Base-by-base conservation (phyloP, 2,113 vertebrate genomes). In the Passer domesticus region DNA sequence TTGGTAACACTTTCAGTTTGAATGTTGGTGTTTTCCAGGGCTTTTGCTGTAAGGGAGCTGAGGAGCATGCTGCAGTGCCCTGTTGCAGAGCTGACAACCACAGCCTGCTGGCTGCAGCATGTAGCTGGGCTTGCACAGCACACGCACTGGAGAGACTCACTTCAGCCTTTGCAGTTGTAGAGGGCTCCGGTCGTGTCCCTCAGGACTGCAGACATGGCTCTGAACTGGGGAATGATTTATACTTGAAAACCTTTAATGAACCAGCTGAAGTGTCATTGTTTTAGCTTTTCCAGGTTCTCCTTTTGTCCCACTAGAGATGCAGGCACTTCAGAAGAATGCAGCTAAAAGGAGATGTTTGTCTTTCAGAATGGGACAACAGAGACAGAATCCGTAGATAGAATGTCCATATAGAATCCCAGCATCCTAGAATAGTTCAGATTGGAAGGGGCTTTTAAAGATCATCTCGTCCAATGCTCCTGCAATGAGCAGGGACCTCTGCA, bases 51-150 rank as follows among this genome's bases (percentile, higher is more conserved):
- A 33, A 50, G 39, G 73, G 46, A 63, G 55, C 41, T 44, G 44
- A 59, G 47, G 28, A 19, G 43, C 2, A 2, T 4, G 25, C 64
- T 55, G 56, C 44, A n/a, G 10, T 35, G 59, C 31, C 14, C 41
- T 37, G 11, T 1, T 7, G 43, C 58, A 55, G 75, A 41, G 31
- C 27, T 46, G 6, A 12, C 18, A 53, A 25, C 49, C 53, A n/a
- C 70, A 46, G 50, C 39, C 33, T 1, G 18, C 30, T 64, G 53
- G 18, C 68, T 81, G 74, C 50, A 43, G 58, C 8, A 2, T 1
- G 0, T 16, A 28, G 7, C 41, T 2, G 2, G 63, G 49, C 49
- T 83, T 35, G 70, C n/a, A 19, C 13, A 22, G 63, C 19, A 5
- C 59, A 2, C 0, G 2, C 53, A 43, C 23, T 50, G 49, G 6